phyloP scores from a whole-genome alignment of 2,888 invertebrate species.

The Ceramica pisi region DNA sequence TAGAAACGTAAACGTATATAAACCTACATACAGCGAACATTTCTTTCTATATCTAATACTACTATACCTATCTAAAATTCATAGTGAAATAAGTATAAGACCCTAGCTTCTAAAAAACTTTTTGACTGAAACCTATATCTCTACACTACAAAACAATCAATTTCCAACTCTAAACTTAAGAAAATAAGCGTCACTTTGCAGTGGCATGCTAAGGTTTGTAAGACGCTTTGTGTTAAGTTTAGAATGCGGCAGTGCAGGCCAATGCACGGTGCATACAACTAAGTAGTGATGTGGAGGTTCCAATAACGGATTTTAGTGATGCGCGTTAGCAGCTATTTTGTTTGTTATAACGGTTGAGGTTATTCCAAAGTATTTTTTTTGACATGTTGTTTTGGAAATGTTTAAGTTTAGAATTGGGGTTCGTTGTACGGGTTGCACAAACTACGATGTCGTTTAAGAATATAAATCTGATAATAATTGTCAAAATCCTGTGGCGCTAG shows the following conservation, averaged over 20 bases:
- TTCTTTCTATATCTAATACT: conserved; percentile 89
- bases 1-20: conserved; percentile 87
- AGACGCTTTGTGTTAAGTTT: conserved; percentile 68
- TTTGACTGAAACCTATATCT: conserved; percentile 38
- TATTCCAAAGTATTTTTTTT: conserved; percentile 6
- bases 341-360: conserved; percentile 21
- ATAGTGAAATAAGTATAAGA: conserved; percentile 90
- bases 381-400: neutral
- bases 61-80: conserved; percentile 89
- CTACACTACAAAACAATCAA: neutral
- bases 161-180: conserved; percentile 16
- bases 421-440: accelerated
- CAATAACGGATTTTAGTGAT: conserved; percentile 65
- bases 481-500: neutral
- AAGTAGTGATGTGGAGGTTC: conserved; percentile 84
- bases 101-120: conserved; percentile 87
- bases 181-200: conserved; percentile 59
- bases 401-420: neutral
- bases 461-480: too few relatives aligned
- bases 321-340: conserved; percentile 51
- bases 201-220: conserved; percentile 58
- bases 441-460: neutral
- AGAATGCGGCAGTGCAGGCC: conserved; percentile 87
- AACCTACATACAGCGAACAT: conserved; percentile 85
- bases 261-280: conserved; percentile 91